Percentiles rank a stretch among this genome's conserved stretches.
These are phyloP conservation scores for Calameuta idolon DNA, from an alignment of 2,888 invertebrate species.

Conservation along the genomic window DNA sequence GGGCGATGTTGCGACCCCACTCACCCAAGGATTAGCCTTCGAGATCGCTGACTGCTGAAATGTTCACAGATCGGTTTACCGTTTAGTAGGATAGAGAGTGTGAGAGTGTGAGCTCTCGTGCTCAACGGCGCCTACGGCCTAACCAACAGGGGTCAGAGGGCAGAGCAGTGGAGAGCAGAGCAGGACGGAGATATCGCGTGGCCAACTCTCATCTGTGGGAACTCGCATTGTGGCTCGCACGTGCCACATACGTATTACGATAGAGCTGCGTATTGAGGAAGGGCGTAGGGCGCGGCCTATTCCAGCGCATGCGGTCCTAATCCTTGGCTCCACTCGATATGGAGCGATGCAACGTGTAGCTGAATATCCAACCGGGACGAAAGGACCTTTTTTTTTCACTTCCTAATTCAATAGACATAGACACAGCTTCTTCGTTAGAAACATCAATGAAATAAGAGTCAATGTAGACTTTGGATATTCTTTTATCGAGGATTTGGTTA, in stretches of 20 bases:
- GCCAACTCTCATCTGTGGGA: constrained; percentile 67
- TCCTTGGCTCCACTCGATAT: constrained; percentile 30
- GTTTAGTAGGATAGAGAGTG: constrained; percentile 65
- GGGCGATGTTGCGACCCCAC: constrained; percentile 61
- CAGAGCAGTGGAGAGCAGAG: not conserved
- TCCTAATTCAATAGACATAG: not conserved
- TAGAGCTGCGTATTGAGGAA: constrained; percentile 61
- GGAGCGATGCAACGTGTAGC: constrained; percentile 2
- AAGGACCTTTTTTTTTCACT: not conserved
- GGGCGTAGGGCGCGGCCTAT: constrained; percentile 60
- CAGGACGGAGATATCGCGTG: constrained; percentile 32
- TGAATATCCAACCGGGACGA: not conserved
- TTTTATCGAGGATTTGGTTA: not conserved
- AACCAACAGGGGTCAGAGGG: constrained; percentile 1
- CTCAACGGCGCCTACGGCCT: constrained; percentile 45
- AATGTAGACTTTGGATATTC: not conserved
- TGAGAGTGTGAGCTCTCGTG: constrained; percentile 50
- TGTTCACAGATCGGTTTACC: constrained; percentile 67
- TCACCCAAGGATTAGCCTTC: constrained; percentile 62
- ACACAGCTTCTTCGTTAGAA: not conserved
- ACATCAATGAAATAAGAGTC: not conserved
- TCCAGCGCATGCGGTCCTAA: constrained; percentile 61
- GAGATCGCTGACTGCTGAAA: constrained; percentile 66
- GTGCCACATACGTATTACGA: constrained; percentile 71
- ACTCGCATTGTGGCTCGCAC: constrained; percentile 72